Conservation (phyloP, 2,888 invertebrate species). For the Drosophila rubida region DNA sequence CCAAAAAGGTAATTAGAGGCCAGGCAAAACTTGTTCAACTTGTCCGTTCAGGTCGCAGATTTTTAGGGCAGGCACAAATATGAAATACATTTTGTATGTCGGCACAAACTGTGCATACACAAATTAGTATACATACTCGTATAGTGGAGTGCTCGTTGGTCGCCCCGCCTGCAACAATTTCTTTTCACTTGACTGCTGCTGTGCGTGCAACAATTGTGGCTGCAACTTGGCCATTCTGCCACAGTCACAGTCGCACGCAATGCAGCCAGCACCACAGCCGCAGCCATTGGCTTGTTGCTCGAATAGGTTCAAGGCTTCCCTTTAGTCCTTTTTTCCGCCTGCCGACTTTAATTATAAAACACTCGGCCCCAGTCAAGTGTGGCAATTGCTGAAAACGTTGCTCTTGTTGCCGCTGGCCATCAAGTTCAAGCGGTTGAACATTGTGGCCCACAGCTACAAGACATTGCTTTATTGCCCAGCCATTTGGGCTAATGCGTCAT, state of each 20-base stretch:
- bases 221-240: conserved; percentile 64
- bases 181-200: conserved; percentile 57
- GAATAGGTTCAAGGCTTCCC: conserved; percentile 65
- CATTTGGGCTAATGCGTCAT: conserved; percentile 54
- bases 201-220: conserved; percentile 73
- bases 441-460: conserved; percentile 47
- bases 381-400: conserved; percentile 35
- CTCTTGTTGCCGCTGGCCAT: conserved; percentile 24
- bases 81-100: conserved; percentile 38
- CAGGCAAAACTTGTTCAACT: conserved; percentile 48
- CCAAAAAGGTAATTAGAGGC: conserved; percentile 63
- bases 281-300: conserved; percentile 3
- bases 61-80: conserved; percentile 32
- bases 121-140: background rate
- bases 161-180: conserved; percentile 49
- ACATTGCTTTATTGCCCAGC: conserved; percentile 53
- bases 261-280: conserved; percentile 40
- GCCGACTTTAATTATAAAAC: conserved; percentile 66
- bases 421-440: conserved; percentile 54
- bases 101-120: conserved; percentile 24
- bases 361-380: conserved; percentile 62
- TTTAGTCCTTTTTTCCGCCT: conserved; percentile 22
- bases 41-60: background rate
- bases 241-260: conserved; percentile 56
- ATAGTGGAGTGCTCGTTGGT: background rate